Evolutionary conservation across 2,797 vertebrate genomes (phyloP).

Genomic region (Podargus strigoides): DNA sequence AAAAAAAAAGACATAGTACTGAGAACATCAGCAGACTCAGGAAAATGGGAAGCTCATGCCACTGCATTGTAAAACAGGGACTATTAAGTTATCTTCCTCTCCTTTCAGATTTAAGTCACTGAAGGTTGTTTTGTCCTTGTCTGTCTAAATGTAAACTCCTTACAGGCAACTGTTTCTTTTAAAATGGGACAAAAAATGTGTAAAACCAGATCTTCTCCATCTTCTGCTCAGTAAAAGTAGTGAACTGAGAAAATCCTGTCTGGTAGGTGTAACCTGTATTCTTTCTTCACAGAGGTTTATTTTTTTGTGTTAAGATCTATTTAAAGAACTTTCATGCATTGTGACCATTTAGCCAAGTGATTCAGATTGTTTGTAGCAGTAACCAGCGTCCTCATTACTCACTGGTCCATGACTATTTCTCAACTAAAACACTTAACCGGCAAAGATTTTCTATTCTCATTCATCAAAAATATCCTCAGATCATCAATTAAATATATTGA

Average conservation of each 20-base stretch:
- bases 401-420: not conserved
- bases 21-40: not conserved
- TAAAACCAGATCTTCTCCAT: not conserved
- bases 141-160: not conserved
- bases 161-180: not conserved
- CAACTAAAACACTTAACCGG: not conserved
- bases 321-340: not conserved
- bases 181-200: not conserved
- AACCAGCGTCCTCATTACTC: not conserved
- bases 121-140: not conserved
- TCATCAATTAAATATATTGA: not conserved
- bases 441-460: not conserved
- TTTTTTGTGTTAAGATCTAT: not conserved
- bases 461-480: not conserved
- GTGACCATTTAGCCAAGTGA: not conserved
- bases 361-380: not conserved
- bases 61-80: not conserved
- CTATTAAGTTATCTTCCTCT: not conserved
- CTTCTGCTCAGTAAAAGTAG: not conserved
- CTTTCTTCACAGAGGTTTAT: not conserved
- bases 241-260: not conserved
- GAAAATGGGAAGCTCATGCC: not conserved
- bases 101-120: not conserved
- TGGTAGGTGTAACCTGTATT: not conserved
- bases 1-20: not conserved